Percentiles rank a stretch among this genome's conserved stretches.
Conservation (phyloP, 30 jellyfish, hydroid and myxozoan species). For the Aurelia aurita complex sp. Pacific region DNA sequence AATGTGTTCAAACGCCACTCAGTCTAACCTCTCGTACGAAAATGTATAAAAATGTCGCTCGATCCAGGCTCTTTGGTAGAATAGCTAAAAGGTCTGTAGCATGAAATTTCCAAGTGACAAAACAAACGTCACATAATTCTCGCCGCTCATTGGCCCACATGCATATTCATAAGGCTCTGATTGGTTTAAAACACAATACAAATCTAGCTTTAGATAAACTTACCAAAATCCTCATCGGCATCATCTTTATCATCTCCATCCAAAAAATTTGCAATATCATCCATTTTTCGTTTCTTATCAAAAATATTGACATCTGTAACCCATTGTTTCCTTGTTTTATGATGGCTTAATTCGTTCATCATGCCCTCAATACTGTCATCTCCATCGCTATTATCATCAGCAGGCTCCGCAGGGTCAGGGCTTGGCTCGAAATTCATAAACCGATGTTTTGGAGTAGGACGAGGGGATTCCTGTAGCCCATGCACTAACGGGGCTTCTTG, state of each 20-base stretch:
- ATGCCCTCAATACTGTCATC: conserved; percentile 60
- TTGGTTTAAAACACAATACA: no score
- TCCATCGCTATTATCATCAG: conserved; percentile 23
- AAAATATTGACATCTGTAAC: conserved; percentile 96
- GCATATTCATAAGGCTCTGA: no score
- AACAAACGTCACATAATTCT: no score
- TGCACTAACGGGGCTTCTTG: conserved; percentile 12
- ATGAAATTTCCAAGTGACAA: no score
- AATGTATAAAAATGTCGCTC: no score
- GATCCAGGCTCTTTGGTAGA: no score
- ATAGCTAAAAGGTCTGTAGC: no score
- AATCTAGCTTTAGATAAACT: background rate
- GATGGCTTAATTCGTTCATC: conserved; percentile 62
- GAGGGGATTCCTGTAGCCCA: conserved; percentile 1
- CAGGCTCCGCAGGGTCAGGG: conserved; percentile 5
- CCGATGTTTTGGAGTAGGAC: background rate
- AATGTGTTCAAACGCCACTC: no score
- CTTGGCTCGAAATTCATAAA: conserved; percentile 2
- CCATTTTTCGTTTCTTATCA: conserved; percentile 84
- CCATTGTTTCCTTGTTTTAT: conserved; percentile 83
- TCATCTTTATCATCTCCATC: conserved; percentile 77
- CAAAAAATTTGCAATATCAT: conserved; percentile 65
- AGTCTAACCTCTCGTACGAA: no score
- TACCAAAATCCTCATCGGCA: conserved; percentile 87
- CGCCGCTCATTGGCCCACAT: no score